Conservation (phyloP, 2,113 vertebrate genomes). For the Bubo bubo region DNA sequence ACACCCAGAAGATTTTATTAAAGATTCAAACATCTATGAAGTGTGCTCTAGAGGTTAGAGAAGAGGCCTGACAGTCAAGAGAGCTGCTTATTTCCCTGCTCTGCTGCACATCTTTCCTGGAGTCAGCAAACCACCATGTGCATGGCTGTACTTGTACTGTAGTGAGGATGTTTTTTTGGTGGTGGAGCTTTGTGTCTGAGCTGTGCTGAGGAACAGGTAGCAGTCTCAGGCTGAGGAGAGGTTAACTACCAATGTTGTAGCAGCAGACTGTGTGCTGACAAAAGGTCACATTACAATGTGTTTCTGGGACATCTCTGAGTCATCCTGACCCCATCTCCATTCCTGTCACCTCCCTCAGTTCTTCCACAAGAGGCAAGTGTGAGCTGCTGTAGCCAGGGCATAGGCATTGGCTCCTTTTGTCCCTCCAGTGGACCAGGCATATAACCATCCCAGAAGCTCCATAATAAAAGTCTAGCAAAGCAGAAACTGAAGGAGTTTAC, state of each 20-base stretch:
- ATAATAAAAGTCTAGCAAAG: background rate
- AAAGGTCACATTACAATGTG: accelerated
- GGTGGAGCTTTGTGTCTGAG: background rate
- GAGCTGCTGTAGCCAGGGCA: background rate
- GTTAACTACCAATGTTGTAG: accelerated
- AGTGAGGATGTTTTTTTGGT: background rate
- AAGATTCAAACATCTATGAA: slow-evolving; percentile 54
- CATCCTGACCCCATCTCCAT: background rate
- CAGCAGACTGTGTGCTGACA: background rate
- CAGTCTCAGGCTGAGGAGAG: background rate
- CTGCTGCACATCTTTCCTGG: background rate
- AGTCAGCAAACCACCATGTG: accelerated
- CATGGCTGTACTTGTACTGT: accelerated
- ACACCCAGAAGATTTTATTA: slow-evolving; percentile 68
- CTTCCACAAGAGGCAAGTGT: background rate
- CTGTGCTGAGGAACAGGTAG: background rate
- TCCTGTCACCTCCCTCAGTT: background rate
- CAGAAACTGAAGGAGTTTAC: background rate
- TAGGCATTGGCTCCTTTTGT: background rate
- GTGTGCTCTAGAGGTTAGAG: slow-evolving; percentile 39
- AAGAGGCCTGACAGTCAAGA: background rate
- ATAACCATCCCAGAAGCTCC: background rate
- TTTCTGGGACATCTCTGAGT: background rate
- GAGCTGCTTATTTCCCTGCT: background rate
- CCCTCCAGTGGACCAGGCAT: background rate